Conservation (phyloP, 2,797 vertebrate genomes). For the Epinephelus awoara region DNA sequence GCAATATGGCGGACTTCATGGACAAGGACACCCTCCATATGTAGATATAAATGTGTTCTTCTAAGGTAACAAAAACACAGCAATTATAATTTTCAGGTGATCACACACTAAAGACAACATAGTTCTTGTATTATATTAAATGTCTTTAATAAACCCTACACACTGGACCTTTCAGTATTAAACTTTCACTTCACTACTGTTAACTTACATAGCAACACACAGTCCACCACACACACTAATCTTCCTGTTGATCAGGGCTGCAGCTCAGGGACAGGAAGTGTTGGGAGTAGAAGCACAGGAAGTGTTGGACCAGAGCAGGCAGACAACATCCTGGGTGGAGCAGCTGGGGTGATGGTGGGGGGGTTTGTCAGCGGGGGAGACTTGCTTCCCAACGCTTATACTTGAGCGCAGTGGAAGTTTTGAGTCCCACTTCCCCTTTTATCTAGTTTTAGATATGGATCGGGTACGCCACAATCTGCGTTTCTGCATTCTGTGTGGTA, state of each 20-base stretch:
- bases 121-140: no score
- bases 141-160: no score
- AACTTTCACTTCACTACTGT: neutral
- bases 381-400: slow-evolving; percentile 31
- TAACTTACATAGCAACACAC: neutral
- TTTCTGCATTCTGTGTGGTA: slow-evolving; percentile 8
- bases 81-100: no score
- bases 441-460: slow-evolving; percentile 32
- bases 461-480: slow-evolving; percentile 1
- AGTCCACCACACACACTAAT: slow-evolving; percentile 58
- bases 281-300: slow-evolving; percentile 79
- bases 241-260: slow-evolving; percentile 80
- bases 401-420: slow-evolving; percentile 17
- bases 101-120: no score
- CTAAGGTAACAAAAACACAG: no score
- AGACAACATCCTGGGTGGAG: slow-evolving; percentile 82
- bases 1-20: no score
- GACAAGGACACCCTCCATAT: no score
- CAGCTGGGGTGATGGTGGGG: slow-evolving; percentile 2
- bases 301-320: slow-evolving; percentile 72
- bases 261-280: slow-evolving; percentile 81
- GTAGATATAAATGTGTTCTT: no score
- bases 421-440: slow-evolving; percentile 57
- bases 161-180: neutral
- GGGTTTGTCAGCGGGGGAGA: neutral